Evolutionary conservation across 2,888 invertebrate genomes (phyloP), one percentile per base, ranked within the genome.

Genomic region (Netelia inedita): DNA sequence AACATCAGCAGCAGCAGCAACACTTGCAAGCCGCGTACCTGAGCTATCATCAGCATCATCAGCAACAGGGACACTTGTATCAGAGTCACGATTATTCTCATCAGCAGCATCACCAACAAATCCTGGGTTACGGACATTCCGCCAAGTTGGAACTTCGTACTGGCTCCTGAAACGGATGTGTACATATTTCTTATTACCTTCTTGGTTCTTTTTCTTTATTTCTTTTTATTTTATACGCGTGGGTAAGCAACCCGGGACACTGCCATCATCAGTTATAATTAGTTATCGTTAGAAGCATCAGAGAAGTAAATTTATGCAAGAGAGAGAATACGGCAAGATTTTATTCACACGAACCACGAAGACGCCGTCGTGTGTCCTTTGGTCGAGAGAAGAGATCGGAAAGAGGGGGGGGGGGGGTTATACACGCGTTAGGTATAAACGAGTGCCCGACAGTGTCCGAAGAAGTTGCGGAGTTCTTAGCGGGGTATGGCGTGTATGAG

Each of bases 91-190:
- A 89, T n/a, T 82, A 85, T 57, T 81, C 72, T 55, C 89, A 88
- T 11, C 88, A 89, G 6, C 87, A 85, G 2, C 89, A 88, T 43
- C 85, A 87, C 10, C 87, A 88, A 50, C 82, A 74, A 46, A 80
- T 88, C 53, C 85, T 88, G 16, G 78, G 46, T 46, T 91, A 91
- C 71, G 87, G 84, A 1, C 88, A 89, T 53, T 75, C 82, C 79
- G 59, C 85, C 72, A 90, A 91, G 86, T 87, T 90, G 83, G 88
- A 89, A 76, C 88, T 89, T 79, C 89, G 88, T 81, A 87, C 88
- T 46, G 88, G 87, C 84, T 90, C 89, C 87, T 91, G 89, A 92
- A 88, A 81, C 80, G 80, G 79, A 86, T 82, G 82, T 74, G 75
- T 28, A 65, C 46, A 16, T 35, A 63, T 46, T 14, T 46, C 10